These are phyloP conservation scores for Ophioninae sp. DNA, from an alignment of 2,888 invertebrate species.

Conservation along the genomic window DNA sequence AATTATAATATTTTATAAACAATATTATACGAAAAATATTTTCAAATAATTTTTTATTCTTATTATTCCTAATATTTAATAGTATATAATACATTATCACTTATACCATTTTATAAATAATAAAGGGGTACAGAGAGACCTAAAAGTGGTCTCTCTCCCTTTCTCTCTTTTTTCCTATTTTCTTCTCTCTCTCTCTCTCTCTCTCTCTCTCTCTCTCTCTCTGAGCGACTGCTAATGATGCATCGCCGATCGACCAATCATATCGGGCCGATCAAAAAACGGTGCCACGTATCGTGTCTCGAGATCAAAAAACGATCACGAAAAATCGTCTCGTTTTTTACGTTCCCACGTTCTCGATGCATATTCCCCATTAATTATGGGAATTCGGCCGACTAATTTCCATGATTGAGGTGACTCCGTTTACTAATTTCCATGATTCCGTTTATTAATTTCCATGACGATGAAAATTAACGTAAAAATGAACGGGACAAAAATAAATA, in stretches of 20 bases:
- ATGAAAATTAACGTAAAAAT: neutral
- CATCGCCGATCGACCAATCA: slow-evolving; percentile 46
- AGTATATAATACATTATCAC: too few species aligned
- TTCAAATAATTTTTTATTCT: too few species aligned
- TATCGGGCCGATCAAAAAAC: slow-evolving; percentile 21
- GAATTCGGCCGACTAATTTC: neutral
- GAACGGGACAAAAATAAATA: neutral
- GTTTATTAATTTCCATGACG: neutral
- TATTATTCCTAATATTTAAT: too few species aligned
- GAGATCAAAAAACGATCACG: neutral
- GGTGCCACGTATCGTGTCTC: neutral
- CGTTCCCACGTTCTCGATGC: neutral
- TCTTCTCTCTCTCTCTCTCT: neutral
- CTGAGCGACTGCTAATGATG: slow-evolving; percentile 29
- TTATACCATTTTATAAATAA: too few species aligned
- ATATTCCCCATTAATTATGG: neutral
- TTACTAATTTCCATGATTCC: neutral
- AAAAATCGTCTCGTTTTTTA: neutral
- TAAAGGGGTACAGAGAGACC: too few species aligned
- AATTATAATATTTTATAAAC: too few species aligned
- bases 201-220: neutral
- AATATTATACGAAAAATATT: too few species aligned
- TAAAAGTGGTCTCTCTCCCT: too few species aligned
- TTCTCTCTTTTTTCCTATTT: too few species aligned
- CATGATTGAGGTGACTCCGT: neutral